Percentiles rank a stretch among this genome's conserved stretches.
These are phyloP conservation scores for Dinocampus coccinellae DNA, from an alignment of 2,888 invertebrate genomes.

Conservation along the genomic window DNA sequence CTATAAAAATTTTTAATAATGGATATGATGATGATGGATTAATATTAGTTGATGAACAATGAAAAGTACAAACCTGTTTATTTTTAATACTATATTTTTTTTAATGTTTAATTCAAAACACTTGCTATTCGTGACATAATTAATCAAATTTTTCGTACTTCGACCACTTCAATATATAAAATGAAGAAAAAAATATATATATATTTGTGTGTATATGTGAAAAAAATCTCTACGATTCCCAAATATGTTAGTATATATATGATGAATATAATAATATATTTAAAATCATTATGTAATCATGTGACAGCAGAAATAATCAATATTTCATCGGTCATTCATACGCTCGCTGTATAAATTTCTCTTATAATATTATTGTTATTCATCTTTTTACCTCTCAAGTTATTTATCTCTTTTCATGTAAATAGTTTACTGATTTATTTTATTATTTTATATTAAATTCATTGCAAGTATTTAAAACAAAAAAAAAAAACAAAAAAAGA, in stretches of 20 bases:
- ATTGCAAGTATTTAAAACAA: too few species aligned
- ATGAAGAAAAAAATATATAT: not conserved
- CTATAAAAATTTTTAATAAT: not conserved
- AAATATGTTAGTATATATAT: not conserved
- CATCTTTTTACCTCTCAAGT: not conserved
- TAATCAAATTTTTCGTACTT: too few species aligned
- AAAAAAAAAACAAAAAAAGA: too few species aligned
- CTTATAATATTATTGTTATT: not conserved
- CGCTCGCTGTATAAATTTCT: too few species aligned
- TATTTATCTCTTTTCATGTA: too few species aligned
- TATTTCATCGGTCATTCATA: not conserved
- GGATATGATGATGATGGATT: not conserved
- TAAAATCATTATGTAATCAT: not conserved
- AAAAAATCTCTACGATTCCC: not conserved
- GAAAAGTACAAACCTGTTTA: constrained; percentile 44
- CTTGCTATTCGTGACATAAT: constrained; percentile 5
- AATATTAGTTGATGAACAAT: too few species aligned
- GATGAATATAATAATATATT: not conserved
- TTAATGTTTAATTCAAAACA: constrained; percentile 28
- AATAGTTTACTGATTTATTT: too few species aligned
- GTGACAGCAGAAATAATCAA: not conserved
- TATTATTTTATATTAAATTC: too few species aligned
- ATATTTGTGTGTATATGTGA: not conserved
- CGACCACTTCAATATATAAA: too few species aligned
- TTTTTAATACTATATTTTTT: constrained; percentile 19